Evolutionary conservation across 2,888 invertebrate genomes (phyloP).

Genomic region (Tipula lateralis): DNA sequence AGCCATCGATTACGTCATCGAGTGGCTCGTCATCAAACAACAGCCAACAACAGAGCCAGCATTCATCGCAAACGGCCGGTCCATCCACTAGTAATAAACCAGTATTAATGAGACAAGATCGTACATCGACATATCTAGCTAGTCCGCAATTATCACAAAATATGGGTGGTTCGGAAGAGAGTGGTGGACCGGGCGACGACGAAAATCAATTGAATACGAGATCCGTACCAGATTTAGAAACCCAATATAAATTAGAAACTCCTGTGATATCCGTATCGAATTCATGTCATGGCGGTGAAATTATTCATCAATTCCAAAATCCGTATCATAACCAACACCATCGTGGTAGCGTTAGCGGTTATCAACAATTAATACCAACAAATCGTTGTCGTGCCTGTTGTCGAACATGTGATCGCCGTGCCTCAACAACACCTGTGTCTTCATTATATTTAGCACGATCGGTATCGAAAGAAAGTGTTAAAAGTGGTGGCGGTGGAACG

Average conservation of each 20-base stretch:
- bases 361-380: slow-evolving; percentile 64
- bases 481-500: slow-evolving; percentile 52
- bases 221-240: slow-evolving; percentile 52
- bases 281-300: slow-evolving; percentile 33
- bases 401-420: slow-evolving; percentile 70
- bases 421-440: slow-evolving; percentile 74
- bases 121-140: slow-evolving; percentile 70
- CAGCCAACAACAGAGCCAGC: background rate
- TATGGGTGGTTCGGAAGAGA: slow-evolving; percentile 76
- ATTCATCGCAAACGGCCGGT: slow-evolving; percentile 27
- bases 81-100: slow-evolving; percentile 60
- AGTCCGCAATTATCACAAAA: slow-evolving; percentile 66
- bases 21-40: background rate
- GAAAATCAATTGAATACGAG: slow-evolving; percentile 55
- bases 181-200: slow-evolving; percentile 61
- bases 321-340: slow-evolving; percentile 40
- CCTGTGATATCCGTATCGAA: slow-evolving; percentile 54
- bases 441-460: slow-evolving; percentile 75
- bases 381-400: slow-evolving; percentile 57
- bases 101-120: slow-evolving; percentile 79
- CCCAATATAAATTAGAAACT: slow-evolving; percentile 54
- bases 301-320: slow-evolving; percentile 20
- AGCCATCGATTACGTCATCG: slow-evolving; percentile 40
- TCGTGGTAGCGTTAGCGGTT: slow-evolving; percentile 60
- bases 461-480: slow-evolving; percentile 75